Evolutionary conservation across 2,113 vertebrate genomes (phyloP).

Genomic region (Hyperoodon ampullatus): DNA sequence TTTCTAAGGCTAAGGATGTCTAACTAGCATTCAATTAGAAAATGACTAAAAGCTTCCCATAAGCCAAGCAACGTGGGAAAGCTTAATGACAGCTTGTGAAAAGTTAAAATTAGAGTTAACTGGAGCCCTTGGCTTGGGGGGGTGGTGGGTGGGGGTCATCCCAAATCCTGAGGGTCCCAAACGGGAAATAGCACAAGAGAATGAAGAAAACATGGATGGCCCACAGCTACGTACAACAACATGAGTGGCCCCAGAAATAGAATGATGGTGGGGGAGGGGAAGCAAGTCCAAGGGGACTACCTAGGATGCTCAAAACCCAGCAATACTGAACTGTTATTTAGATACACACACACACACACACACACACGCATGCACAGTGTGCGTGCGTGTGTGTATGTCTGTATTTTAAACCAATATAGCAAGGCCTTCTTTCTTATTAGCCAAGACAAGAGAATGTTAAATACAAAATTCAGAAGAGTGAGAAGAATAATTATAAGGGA

Average conservation of each 20-base stretch:
- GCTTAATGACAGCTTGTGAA: constrained; percentile 63
- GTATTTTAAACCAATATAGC: neutral
- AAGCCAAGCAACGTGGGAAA: constrained; percentile 54
- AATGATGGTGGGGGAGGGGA: rapidly evolving
- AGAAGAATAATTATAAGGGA: neutral
- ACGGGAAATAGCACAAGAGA: neutral
- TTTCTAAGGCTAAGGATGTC: constrained; percentile 49
- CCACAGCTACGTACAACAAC: neutral
- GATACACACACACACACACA: neutral
- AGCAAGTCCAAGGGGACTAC: neutral
- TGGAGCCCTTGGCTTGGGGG: neutral
- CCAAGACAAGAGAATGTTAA: neutral
- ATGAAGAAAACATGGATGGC: neutral
- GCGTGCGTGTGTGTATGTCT: rapidly evolving
- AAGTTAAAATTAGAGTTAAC: constrained; percentile 63
- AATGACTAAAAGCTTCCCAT: constrained; percentile 69
- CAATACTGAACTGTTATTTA: neutral
- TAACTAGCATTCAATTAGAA: constrained; percentile 58
- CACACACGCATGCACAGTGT: rapidly evolving
- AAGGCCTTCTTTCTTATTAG: neutral
- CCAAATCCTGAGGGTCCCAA: constrained; percentile 26
- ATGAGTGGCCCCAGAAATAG: neutral
- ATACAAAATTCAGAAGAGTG: neutral
- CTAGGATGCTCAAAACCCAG: neutral
- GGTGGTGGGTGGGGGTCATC: neutral